Evolutionary conservation across 1,140 invertebrate species (phyloP).

Genomic region (Bacillus rossius): DNA sequence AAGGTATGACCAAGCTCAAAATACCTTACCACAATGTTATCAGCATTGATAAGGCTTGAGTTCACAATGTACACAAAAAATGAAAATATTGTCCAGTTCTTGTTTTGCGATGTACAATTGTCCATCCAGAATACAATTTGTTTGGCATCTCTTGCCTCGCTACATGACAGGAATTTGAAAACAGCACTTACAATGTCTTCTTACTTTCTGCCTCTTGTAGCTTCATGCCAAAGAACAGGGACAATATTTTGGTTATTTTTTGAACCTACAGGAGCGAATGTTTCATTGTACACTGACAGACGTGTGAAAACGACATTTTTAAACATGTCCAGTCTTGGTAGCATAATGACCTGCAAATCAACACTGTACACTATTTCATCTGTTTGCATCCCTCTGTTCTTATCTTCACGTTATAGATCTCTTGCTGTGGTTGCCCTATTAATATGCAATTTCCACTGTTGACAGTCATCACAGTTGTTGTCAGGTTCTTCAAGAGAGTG

Average conservation of each 20-base stretch:
- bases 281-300: slow-evolving; percentile 25
- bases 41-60: slow-evolving; percentile 24
- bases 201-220: slow-evolving; percentile 24
- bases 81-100: slow-evolving; percentile 16
- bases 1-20: slow-evolving; percentile 31
- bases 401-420: slow-evolving; percentile 14
- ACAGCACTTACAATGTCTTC: slow-evolving; percentile 29
- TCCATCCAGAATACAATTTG: slow-evolving; percentile 25
- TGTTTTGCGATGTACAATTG: slow-evolving; percentile 25
- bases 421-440: slow-evolving; percentile 11
- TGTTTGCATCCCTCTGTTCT: slow-evolving; percentile 5
- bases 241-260: slow-evolving; percentile 15
- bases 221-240: slow-evolving; percentile 28
- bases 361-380: slow-evolving; percentile 30
- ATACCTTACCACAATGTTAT: slow-evolving; percentile 20
- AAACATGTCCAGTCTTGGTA: slow-evolving; percentile 29
- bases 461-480: slow-evolving; percentile 15
- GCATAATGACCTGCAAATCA: slow-evolving; percentile 33
- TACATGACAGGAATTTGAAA: slow-evolving; percentile 15
- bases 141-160: too few species aligned
- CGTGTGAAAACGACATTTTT: slow-evolving; percentile 26
- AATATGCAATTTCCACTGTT: slow-evolving; percentile 12
- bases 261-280: slow-evolving; percentile 27
- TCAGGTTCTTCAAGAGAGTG: slow-evolving; percentile 13
- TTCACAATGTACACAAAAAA: slow-evolving; percentile 17